A percentile compares a stretch with the other conserved stretches of the same genome.
Evolutionary conservation across 53 echinoderm and acorn worm species (phyloP).

Genomic region (Mesocentrotus franciscanus): DNA sequence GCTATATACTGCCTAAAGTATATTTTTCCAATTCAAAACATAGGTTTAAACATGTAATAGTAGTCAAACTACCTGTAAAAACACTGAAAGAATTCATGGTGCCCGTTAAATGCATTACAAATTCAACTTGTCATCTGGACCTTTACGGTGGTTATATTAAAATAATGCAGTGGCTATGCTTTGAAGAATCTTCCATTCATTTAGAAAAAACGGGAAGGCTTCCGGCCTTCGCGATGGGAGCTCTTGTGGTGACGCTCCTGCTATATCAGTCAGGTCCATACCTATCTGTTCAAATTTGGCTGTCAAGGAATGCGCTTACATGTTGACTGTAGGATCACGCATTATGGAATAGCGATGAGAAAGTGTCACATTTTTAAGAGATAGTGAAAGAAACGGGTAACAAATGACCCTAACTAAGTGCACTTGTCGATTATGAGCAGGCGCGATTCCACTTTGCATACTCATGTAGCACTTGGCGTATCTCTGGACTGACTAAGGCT

Average conservation of each 20-base stretch:
- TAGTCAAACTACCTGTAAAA: too few relatives aligned
- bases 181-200: neutral
- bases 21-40: too few relatives aligned
- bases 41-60: too few relatives aligned
- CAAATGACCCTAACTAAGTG: slow-evolving; percentile 21
- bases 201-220: neutral
- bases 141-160: too few relatives aligned
- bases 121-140: too few relatives aligned
- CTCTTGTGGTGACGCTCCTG: neutral
- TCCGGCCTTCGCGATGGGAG: neutral
- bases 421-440: neutral
- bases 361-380: slow-evolving; percentile 41
- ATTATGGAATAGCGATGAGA: slow-evolving; percentile 5
- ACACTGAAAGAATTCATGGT: too few relatives aligned
- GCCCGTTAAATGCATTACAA: too few relatives aligned
- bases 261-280: neutral
- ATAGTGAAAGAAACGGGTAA: neutral
- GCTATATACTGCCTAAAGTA: too few relatives aligned
- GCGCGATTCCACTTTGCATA: neutral
- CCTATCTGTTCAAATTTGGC: neutral
- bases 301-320: neutral
- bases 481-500: too few relatives aligned
- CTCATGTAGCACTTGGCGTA: neutral
- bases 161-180: neutral
- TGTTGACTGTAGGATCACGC: slow-evolving; percentile 26